Evolutionary conservation across 2,888 invertebrate genomes (phyloP).

Genomic region (Eupeodes luniger): DNA sequence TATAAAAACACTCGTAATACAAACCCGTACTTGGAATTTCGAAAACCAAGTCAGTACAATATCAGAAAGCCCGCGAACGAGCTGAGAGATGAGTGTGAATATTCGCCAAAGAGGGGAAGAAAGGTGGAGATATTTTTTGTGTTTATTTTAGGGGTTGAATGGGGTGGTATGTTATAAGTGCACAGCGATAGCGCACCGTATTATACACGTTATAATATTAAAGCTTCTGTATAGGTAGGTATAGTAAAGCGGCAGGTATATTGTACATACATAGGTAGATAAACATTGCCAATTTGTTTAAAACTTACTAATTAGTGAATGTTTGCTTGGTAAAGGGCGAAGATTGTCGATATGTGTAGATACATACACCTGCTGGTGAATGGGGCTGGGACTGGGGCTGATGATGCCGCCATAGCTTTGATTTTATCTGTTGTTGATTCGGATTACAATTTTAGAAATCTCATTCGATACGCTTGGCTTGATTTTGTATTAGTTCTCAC

Average conservation of each 20-base stretch:
- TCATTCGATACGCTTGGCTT: not conserved
- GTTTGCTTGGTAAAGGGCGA: constrained; percentile 37
- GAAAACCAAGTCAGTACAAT: not conserved
- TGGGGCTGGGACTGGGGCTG: not conserved
- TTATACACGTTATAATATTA: not conserved
- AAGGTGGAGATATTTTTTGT: not conserved
- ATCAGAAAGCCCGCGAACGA: not conserved
- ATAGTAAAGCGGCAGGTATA: constrained; percentile 8
- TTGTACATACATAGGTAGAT: not conserved
- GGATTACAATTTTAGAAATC: constrained; percentile 30
- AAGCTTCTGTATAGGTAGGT: constrained; percentile 20
- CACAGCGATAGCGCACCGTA: constrained; percentile 1
- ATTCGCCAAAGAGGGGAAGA: not conserved
- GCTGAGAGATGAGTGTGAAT: constrained; percentile 15
- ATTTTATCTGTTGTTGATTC: constrained; percentile 7
- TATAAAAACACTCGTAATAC: not conserved
- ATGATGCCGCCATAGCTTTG: not conserved
- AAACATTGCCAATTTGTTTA: constrained; percentile 30
- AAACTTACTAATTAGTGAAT: constrained; percentile 63
- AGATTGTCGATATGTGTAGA: constrained; percentile 27
- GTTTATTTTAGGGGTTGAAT: constrained; percentile 8
- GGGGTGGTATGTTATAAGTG: not conserved
- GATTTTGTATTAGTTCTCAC: not conserved
- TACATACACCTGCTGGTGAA: too few species aligned
- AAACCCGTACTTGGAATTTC: constrained; percentile 6